phyloP scores from a whole-genome alignment of 53 echinoderm and acorn worm species.

The Echinarachnius parma region DNA sequence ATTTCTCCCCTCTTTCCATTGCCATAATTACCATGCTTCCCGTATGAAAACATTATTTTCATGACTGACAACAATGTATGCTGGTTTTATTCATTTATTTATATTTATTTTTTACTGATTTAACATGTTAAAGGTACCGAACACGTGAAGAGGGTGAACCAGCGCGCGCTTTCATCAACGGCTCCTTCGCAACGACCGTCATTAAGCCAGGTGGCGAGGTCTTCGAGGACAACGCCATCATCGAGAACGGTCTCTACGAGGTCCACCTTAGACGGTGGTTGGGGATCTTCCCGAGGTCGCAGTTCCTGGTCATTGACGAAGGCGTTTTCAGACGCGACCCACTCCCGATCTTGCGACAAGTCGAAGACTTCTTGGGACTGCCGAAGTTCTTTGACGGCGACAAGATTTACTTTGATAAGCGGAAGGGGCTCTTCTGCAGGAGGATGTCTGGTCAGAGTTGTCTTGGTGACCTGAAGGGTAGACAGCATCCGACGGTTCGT shows the following conservation, averaged over 20 bases:
- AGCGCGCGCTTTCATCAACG: background rate
- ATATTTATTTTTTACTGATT: too few relatives aligned
- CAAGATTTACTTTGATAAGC: constrained; percentile 15
- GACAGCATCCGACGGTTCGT: background rate
- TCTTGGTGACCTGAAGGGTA: background rate
- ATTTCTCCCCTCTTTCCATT: too few relatives aligned
- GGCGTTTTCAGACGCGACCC: background rate
- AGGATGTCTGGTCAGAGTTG: background rate
- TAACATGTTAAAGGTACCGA: too few relatives aligned
- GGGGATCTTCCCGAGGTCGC: constrained; percentile 10
- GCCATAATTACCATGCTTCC: too few relatives aligned
- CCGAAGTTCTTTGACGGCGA: constrained; percentile 13
- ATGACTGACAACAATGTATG: too few relatives aligned
- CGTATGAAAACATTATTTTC: too few relatives aligned
- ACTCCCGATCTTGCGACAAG: background rate
- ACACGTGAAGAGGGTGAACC: too few relatives aligned
- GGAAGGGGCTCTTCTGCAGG: constrained; percentile 7
- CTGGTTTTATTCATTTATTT: too few relatives aligned
- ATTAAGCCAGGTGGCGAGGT: constrained; percentile 1
- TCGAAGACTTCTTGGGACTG: constrained; percentile 13
- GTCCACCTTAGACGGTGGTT: constrained; percentile 9
- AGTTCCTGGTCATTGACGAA: constrained; percentile 22
- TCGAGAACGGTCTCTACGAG: constrained; percentile 5
- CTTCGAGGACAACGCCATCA: constrained; percentile 9
- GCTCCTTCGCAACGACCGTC: constrained; percentile 9